Percentiles rank a stretch among this genome's conserved stretches.
These are phyloP conservation scores for Pseudochirops cupreus DNA, from an alignment of 2,797 vertebrate species.

Conservation along the genomic window DNA sequence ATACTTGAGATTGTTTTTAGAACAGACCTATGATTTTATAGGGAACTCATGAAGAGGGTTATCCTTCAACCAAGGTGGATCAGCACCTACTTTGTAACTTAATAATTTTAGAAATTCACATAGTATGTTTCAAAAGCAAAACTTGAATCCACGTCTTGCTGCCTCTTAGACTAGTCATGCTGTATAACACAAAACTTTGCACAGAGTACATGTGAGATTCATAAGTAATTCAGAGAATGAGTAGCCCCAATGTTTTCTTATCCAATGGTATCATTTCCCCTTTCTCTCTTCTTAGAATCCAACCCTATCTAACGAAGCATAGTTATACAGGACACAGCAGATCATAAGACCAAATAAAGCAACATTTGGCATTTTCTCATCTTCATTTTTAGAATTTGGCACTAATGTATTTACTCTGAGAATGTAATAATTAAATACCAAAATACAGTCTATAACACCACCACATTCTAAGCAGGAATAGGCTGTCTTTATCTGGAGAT, in stretches of 20 bases:
- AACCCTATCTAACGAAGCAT: slow-evolving; percentile 3
- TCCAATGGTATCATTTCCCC: slow-evolving; percentile 8
- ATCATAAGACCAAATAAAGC: slow-evolving; percentile 26
- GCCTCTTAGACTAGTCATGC: not conserved
- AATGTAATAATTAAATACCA: slow-evolving; percentile 38
- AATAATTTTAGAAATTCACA: not conserved
- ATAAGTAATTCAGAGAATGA: not conserved
- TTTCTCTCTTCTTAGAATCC: slow-evolving; percentile 15
- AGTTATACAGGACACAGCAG: not conserved
- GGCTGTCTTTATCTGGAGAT: slow-evolving; percentile 48
- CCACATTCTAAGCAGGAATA: slow-evolving; percentile 35
- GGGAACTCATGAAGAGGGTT: not conserved
- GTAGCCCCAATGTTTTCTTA: not conserved
- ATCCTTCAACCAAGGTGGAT: not conserved
- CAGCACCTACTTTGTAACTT: not conserved
- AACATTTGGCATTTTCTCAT: slow-evolving; percentile 53
- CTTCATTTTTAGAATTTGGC: slow-evolving; percentile 40
- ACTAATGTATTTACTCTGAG: slow-evolving; percentile 35
- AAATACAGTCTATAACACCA: slow-evolving; percentile 36
- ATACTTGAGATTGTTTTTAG: not conserved
- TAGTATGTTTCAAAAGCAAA: not conserved
- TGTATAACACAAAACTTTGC: not conserved
- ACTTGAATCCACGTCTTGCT: not conserved
- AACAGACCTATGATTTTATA: not conserved
- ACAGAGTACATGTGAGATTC: not conserved